Conservation (phyloP, 2,113 vertebrate species). For the Ptilorrhoa leucosticta region DNA sequence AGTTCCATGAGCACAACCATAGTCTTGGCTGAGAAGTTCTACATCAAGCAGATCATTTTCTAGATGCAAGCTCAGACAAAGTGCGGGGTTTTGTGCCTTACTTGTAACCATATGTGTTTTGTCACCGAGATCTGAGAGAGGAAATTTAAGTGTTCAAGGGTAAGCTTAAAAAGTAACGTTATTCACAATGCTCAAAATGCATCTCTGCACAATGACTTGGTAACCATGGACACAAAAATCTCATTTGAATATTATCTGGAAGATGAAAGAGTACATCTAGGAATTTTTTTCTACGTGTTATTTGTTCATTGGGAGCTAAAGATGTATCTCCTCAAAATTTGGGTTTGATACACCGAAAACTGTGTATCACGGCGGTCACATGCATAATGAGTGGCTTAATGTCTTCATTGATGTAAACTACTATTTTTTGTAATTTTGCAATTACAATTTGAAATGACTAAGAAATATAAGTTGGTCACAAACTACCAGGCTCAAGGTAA, state of each 20-base stretch:
- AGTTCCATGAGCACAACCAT: neutral
- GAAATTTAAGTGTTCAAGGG: neutral
- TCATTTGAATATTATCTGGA: neutral
- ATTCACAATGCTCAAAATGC: neutral
- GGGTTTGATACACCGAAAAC: neutral
- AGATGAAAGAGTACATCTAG: neutral
- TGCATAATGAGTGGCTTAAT: neutral
- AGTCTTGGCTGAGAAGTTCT: neutral
- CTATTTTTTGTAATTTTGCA: neutral
- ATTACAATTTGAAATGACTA: too few species aligned
- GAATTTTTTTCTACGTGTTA: neutral
- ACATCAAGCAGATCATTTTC: neutral
- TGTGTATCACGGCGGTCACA: neutral
- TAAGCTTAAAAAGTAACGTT: neutral
- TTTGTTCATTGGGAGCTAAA: neutral
- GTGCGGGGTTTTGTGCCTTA: neutral
- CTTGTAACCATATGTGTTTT: neutral
- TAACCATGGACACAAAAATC: constrained; percentile 13
- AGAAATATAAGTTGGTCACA: neutral
- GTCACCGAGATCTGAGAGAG: neutral
- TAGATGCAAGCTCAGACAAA: neutral
- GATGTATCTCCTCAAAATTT: neutral
- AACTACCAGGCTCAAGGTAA: neutral
- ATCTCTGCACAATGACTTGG: neutral
- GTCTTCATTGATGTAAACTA: neutral